These are phyloP conservation scores for Archilochus colubris DNA, from an alignment of 2,113 vertebrate species.

Conservation along the genomic window DNA sequence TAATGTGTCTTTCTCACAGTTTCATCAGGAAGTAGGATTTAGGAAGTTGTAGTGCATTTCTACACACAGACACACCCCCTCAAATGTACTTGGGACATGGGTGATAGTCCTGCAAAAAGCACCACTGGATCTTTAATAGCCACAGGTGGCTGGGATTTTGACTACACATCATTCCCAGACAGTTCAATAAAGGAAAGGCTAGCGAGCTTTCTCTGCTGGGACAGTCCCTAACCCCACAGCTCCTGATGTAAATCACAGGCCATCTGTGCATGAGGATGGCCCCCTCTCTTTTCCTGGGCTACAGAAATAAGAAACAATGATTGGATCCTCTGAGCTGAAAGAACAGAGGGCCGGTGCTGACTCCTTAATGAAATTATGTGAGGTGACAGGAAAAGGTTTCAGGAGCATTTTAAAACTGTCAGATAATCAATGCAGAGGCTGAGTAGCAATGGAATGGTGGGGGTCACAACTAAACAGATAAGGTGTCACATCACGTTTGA, in stretches of 20 bases:
- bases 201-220: constrained; percentile 10
- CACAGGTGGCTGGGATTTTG: background rate
- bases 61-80: rapidly evolving
- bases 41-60: background rate
- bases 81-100: background rate
- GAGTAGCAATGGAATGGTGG: background rate
- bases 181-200: constrained; percentile 29
- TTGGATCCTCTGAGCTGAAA: constrained; percentile 5
- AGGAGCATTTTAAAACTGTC: background rate
- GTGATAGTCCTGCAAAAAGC: background rate
- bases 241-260: constrained; percentile 12
- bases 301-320: constrained; percentile 22
- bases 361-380: background rate
- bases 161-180: background rate
- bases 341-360: background rate
- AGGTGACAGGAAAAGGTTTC: background rate
- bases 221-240: background rate
- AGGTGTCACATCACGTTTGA: constrained; percentile 19
- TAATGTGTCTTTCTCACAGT: background rate
- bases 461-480: background rate
- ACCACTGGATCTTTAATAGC: background rate
- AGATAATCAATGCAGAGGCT: background rate
- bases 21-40: background rate
- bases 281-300: background rate
- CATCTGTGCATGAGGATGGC: constrained; percentile 23